Base-by-base conservation (phyloP, 2,888 invertebrate species). In the Cerastoderma edule region DNA sequence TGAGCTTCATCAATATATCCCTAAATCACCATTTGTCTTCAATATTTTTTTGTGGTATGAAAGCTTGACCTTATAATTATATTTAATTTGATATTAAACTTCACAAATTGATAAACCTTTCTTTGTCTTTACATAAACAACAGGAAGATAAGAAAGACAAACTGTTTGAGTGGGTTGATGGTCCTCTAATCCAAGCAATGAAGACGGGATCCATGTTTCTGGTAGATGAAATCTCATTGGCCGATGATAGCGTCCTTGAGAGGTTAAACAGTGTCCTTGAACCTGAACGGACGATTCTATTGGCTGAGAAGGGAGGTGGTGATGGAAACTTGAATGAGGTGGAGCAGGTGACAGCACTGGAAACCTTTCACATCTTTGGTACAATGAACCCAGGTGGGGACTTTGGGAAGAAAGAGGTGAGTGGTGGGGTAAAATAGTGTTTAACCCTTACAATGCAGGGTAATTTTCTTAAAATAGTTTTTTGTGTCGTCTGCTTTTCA, bases 311-410 rank as follows among this genome's bases (percentile, higher is more conserved):
- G 91, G 92, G 90, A 19, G 88, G 94, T 94, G 73, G 94, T 93
- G 89, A 94, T 94, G 35, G 89, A 48, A 69, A 69, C 48, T 65
- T 80, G 19, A 83, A 85, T 67, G 89, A 91, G 50, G 89, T 91
- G 16, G 90, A 90, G 63, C 84, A 86, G 44, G 88, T 93, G 13
- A 83, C 81, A 24, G 96, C 96, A 0, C 88, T 94, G 71, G 92
- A 95, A 6, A 95, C 95, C 13, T 99, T 99, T 91, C 95, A 96
- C 87, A 97, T 99, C 89, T 95, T 99, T 73, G 98, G 97, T 1
- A 99, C 99, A 0, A 99, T 99, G 99, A 99, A 99, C 94, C 99
- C 99, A 8, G 99, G 99, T 16, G 99, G 99, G 0, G 99, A 99
- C 94, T 99, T 97, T 92, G 99, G 99, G 2, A 99, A 99, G 92